A percentile compares a stretch with the other conserved stretches of the same genome.
These are phyloP conservation scores for Nycticebus coucang DNA, from an alignment of 2,113 vertebrate species.

Conservation along the genomic window DNA sequence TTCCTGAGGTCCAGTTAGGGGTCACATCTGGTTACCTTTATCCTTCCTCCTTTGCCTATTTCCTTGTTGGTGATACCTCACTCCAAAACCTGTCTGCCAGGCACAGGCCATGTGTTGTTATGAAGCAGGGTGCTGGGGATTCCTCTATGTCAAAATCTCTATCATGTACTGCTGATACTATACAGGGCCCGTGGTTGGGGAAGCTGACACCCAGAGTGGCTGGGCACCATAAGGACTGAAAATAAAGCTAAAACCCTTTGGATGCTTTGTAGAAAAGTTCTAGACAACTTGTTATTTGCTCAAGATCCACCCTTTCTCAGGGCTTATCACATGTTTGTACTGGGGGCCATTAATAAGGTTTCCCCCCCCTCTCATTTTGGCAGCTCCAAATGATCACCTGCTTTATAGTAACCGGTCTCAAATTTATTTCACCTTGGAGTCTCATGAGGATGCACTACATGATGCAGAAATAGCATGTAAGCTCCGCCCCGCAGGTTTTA, in stretches of 20 bases:
- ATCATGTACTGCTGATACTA: not conserved
- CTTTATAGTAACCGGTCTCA: conserved; percentile 94
- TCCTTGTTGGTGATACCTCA: not conserved
- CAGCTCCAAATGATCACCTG: conserved; percentile 93
- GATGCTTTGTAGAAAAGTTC: conserved; percentile 6
- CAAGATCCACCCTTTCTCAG: not conserved
- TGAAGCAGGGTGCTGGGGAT: not conserved
- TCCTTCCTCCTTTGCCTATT: not conserved
- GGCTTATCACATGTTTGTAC: not conserved
- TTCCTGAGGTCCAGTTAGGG: not conserved
- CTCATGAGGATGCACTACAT: conserved; percentile 87
- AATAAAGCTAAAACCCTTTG: conserved; percentile 10
- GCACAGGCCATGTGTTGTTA: not conserved
- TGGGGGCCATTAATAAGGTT: conserved; percentile 44
- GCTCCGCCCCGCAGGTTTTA: conserved; percentile 92
- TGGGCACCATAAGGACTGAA: not conserved
- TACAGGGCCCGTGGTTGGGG: not conserved
- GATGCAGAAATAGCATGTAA: conserved; percentile 92
- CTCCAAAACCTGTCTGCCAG: not conserved
- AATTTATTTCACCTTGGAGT: conserved; percentile 93
- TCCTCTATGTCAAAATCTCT: not conserved
- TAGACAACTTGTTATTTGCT: conserved; percentile 27
- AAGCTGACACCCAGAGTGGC: not conserved
- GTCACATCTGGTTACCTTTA: not conserved
- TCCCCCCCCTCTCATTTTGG: conserved; percentile 28